Evolutionary conservation across 2,797 vertebrate genomes (phyloP).

Genomic region (Psittacula derbiana): DNA sequence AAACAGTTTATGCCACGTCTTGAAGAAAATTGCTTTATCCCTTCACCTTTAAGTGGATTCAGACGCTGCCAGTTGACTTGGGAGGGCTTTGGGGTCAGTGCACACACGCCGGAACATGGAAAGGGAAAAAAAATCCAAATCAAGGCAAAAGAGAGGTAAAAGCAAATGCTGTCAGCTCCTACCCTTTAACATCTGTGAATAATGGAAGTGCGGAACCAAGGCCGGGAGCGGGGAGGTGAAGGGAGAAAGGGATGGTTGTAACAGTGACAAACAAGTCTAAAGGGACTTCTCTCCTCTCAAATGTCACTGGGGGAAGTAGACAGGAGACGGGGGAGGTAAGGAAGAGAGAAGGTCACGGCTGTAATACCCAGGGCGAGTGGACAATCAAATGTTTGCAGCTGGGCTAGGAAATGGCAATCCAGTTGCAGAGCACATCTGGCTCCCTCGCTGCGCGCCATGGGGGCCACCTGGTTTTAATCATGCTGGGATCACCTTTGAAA

Average conservation of each 20-base stretch:
- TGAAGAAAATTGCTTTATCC: constrained; percentile 75
- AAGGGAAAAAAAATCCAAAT: background rate
- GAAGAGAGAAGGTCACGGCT: constrained; percentile 73
- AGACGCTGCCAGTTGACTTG: constrained; percentile 69
- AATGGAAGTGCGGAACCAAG: constrained; percentile 1
- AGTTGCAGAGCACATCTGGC: constrained; percentile 56
- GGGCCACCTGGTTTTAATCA: constrained; percentile 27
- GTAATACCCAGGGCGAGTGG: constrained; percentile 62
- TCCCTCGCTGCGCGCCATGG: background rate
- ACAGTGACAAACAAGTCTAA: constrained; percentile 62
- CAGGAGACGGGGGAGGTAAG: constrained; percentile 61
- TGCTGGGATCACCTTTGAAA: constrained; percentile 45
- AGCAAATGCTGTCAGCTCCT: background rate
- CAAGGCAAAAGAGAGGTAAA: constrained; percentile 55
- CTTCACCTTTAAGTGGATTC: constrained; percentile 78
- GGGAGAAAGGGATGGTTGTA: constrained; percentile 44
- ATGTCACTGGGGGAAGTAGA: constrained; percentile 68
- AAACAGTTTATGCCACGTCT: constrained; percentile 73
- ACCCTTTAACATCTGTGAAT: constrained; percentile 72
- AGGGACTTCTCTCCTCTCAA: constrained; percentile 65
- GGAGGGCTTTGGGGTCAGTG: constrained; percentile 69
- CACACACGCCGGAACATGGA: constrained; percentile 37
- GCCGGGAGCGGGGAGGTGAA: constrained; percentile 11
- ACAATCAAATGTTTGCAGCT: constrained; percentile 78
- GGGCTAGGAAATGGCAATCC: constrained; percentile 53